phyloP scores from a whole-genome alignment of 2,113 vertebrate genomes.

The western clawed frog (Xenopus tropicalis) region DNA sequence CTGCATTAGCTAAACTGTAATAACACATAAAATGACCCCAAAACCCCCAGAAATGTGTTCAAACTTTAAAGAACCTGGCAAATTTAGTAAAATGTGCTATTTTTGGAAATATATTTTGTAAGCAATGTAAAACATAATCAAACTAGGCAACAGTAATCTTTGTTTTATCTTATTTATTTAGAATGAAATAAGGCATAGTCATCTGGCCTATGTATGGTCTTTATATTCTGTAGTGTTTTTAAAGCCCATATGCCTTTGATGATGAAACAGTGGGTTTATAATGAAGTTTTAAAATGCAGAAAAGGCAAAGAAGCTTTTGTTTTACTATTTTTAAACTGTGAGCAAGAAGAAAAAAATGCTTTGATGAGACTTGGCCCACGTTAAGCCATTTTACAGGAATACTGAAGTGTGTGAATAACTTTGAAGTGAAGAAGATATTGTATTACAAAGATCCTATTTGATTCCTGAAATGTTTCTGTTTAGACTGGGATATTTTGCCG shows the following conservation, averaged over 20 bases:
- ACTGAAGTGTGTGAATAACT: conserved; percentile 31
- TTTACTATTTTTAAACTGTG: conserved; percentile 19
- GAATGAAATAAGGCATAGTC: too few relatives aligned
- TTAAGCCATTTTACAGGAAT: conserved; percentile 22
- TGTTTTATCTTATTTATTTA: too few relatives aligned
- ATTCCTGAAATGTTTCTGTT: conserved; percentile 29
- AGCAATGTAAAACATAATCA: too few relatives aligned
- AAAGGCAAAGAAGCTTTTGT: conserved; percentile 15
- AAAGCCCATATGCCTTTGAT: background rate
- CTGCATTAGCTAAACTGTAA: too few relatives aligned
- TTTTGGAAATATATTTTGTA: too few relatives aligned
- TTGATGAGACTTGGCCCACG: conserved; percentile 16
- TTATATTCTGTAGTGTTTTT: background rate
- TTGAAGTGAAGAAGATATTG: conserved; percentile 31
- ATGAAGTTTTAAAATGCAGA: background rate
- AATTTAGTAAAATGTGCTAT: too few relatives aligned
- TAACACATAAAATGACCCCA: too few relatives aligned
- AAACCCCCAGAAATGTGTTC: too few relatives aligned
- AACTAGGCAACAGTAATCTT: too few relatives aligned
- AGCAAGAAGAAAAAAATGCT: conserved; percentile 30
- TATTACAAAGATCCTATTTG: conserved; percentile 29
- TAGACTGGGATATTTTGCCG: conserved; percentile 19
- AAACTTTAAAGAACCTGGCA: too few relatives aligned
- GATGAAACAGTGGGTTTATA: background rate
- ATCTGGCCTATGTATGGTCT: background rate